Evolutionary conservation across 2,113 vertebrate species (phyloP).

Genomic region (Daubentonia madagascariensis): DNA sequence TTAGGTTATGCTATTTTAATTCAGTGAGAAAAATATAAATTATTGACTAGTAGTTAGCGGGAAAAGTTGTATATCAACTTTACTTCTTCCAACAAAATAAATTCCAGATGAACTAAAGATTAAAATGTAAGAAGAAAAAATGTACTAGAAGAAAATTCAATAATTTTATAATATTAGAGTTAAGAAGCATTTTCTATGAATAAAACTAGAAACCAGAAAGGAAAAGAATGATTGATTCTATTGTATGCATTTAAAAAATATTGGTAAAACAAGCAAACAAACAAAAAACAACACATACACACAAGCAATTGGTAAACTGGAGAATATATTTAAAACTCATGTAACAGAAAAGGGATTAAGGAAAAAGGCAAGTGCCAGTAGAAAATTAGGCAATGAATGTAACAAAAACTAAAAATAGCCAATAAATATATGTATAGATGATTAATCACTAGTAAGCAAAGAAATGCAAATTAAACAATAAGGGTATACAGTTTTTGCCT

Average conservation of each 20-base stretch:
- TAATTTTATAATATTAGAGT: neutral
- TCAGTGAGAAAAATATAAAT: slow-evolving; percentile 14
- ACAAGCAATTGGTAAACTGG: neutral
- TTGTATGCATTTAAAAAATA: neutral
- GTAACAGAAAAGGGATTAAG: neutral
- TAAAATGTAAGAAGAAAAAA: slow-evolving; percentile 1
- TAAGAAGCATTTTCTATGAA: slow-evolving; percentile 10
- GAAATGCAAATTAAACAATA: neutral
- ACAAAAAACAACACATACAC: neutral
- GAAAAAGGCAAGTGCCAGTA: neutral
- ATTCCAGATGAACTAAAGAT: neutral
- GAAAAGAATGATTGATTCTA: neutral
- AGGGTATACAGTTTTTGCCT: neutral
- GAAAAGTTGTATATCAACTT: neutral
- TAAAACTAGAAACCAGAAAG: neutral
- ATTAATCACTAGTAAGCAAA: neutral
- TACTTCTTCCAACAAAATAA: neutral
- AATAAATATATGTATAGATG: neutral
- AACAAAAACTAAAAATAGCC: slow-evolving; percentile 16
- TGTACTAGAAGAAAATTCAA: neutral
- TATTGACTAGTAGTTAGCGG: neutral
- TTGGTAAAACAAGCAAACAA: neutral
- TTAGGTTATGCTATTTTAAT: neutral
- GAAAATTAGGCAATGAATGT: neutral
- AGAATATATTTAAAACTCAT: neutral